Evolutionary conservation across 2,797 vertebrate species (phyloP).

Genomic region (Morus bassanus): DNA sequence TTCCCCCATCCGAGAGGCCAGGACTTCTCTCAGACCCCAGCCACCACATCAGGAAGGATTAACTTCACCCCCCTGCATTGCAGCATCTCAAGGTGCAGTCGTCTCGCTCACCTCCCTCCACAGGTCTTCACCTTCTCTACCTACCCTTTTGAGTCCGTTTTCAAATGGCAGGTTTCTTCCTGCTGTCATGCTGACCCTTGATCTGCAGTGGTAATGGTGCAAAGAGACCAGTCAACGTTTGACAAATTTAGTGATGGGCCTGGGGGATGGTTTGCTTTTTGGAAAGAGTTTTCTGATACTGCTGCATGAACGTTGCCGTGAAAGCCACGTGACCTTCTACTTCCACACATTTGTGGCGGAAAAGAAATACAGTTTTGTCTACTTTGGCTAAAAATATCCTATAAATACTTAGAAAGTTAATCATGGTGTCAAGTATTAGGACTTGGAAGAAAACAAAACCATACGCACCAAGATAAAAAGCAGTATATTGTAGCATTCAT

Average conservation of each 20-base stretch:
- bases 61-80: not conserved
- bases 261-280: not conserved
- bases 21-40: not conserved
- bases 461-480: not conserved
- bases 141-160: not conserved
- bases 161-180: not conserved
- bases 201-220: not conserved
- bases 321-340: not conserved
- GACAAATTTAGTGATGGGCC: not conserved
- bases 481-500: not conserved
- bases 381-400: not conserved
- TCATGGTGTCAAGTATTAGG: not conserved
- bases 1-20: not conserved
- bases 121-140: not conserved
- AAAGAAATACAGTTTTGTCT: not conserved
- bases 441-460: not conserved
- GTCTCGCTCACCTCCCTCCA: not conserved
- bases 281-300: not conserved
- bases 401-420: not conserved
- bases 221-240: not conserved
- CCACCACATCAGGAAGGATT: not conserved
- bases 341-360: not conserved
- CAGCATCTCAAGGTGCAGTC: not conserved
- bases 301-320: not conserved
- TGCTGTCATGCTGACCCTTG: not conserved